phyloP scores from a whole-genome alignment of 2,888 invertebrate genomes.

The Drosophila quinaria region DNA sequence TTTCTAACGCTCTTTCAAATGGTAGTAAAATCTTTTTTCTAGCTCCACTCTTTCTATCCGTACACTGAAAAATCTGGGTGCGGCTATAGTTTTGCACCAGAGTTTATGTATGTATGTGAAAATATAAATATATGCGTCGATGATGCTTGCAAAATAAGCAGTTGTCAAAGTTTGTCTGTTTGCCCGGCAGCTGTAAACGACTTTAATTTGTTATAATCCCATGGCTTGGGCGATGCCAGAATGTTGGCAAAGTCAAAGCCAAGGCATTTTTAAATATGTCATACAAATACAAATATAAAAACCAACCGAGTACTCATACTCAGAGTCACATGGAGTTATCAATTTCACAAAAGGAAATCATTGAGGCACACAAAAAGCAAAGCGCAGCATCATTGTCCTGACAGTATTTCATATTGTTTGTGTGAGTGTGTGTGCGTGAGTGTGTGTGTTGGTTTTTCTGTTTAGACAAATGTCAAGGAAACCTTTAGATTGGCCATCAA shows the following conservation, averaged over 20 bases:
- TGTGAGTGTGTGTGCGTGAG: conserved; percentile 9
- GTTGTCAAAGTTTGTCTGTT: conserved; percentile 52
- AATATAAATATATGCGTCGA: conserved; percentile 34
- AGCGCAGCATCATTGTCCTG: conserved; percentile 39
- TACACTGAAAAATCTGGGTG: too few species aligned
- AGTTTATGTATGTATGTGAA: conserved; percentile 9
- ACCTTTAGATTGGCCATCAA: conserved; percentile 44
- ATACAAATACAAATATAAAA: conserved; percentile 14
- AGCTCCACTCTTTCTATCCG: too few species aligned
- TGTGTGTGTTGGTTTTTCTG: conserved; percentile 16
- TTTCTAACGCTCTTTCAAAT: too few species aligned
- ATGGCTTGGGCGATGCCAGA: not conserved
- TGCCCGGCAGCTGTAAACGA: conserved; percentile 53
- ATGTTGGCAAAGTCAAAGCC: conserved; percentile 27
- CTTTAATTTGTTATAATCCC: conserved; percentile 73
- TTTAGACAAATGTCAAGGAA: conserved; percentile 69
- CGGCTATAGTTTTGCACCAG: too few species aligned
- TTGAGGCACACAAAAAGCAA: conserved; percentile 61
- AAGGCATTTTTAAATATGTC: conserved; percentile 58
- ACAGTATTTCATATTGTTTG: conserved; percentile 53
- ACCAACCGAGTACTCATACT: conserved; percentile 3
- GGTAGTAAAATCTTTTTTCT: too few species aligned
- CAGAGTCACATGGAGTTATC: conserved; percentile 55
- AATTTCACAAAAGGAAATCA: conserved; percentile 74
- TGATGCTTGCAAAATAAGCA: conserved; percentile 34